phyloP scores from a whole-genome alignment of 2,113 vertebrate genomes.

The Tragelaphus buxtoni region DNA sequence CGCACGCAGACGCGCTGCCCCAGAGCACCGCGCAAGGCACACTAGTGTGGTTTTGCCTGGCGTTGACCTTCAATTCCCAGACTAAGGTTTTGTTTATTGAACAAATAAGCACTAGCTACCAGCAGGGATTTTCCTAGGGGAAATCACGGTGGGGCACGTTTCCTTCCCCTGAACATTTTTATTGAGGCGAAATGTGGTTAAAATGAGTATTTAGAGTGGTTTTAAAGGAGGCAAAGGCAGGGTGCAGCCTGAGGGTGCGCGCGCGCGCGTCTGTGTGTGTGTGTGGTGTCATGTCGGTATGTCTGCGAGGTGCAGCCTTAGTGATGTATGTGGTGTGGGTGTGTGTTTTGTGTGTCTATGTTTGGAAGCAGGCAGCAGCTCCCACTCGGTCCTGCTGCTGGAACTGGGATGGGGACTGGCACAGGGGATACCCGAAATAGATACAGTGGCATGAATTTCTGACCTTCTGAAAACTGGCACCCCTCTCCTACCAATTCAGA shows the following conservation, averaged over 20 bases:
- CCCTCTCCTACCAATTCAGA: neutral
- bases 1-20: too few relatives aligned
- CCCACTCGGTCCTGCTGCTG: neutral
- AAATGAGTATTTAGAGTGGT: neutral
- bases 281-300: neutral
- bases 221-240: neutral
- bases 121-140: conserved; percentile 14
- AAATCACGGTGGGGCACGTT: neutral
- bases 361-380: neutral
- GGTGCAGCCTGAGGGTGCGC: too few relatives aligned
- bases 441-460: neutral
- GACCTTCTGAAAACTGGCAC: neutral
- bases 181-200: neutral
- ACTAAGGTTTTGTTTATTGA: too few relatives aligned
- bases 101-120: neutral
- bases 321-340: neutral
- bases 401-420: neutral
- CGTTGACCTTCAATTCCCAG: too few relatives aligned
- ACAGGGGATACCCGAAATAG: neutral
- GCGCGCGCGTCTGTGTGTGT: neutral
- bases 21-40: too few relatives aligned
- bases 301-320: neutral
- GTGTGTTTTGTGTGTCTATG: neutral
- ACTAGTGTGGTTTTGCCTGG: too few relatives aligned
- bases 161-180: neutral